A percentile compares a stretch with the other conserved stretches of the same genome.
phyloP scores from a whole-genome alignment of 2,888 invertebrate genomes.

The Synanthedon andrenaeformis region DNA sequence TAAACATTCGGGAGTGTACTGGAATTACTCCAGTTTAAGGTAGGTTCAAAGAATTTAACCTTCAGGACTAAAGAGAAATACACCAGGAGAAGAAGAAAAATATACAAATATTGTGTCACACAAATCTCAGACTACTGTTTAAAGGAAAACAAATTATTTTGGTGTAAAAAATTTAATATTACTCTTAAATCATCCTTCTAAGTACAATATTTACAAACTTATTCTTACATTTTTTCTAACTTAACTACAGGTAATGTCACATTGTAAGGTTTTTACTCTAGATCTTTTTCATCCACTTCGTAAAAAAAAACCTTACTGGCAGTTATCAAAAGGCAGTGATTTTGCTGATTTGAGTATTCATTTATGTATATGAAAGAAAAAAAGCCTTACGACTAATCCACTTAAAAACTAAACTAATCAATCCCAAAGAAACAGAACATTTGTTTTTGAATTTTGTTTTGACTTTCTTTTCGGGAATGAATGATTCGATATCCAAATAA shows the following conservation, averaged over 20 bases:
- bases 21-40: too few species aligned
- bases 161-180: constrained; percentile 43
- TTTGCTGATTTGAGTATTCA: constrained; percentile 50
- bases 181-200: constrained; percentile 62
- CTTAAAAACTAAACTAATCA: constrained; percentile 21
- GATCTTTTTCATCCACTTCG: neutral
- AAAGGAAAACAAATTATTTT: neutral
- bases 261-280: constrained; percentile 11
- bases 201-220: constrained; percentile 68
- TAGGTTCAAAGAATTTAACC: too few species aligned
- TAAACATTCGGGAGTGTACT: too few species aligned
- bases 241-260: constrained; percentile 18
- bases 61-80: too few species aligned
- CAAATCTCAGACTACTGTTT: too few species aligned
- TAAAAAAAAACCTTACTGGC: constrained; percentile 16
- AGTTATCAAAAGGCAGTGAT: constrained; percentile 31
- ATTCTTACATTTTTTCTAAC: constrained; percentile 25
- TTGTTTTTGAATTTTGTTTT: neutral
- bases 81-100: too few species aligned
- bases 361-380: constrained; percentile 12
- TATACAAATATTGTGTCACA: too few species aligned
- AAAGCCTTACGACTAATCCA: constrained; percentile 23
- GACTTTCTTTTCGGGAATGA: too few species aligned
- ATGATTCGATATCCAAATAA: too few species aligned
- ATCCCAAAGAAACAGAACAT: constrained; percentile 53